phyloP scores from a whole-genome alignment of 1,140 invertebrate genomes.

The Ladona fulva region DNA sequence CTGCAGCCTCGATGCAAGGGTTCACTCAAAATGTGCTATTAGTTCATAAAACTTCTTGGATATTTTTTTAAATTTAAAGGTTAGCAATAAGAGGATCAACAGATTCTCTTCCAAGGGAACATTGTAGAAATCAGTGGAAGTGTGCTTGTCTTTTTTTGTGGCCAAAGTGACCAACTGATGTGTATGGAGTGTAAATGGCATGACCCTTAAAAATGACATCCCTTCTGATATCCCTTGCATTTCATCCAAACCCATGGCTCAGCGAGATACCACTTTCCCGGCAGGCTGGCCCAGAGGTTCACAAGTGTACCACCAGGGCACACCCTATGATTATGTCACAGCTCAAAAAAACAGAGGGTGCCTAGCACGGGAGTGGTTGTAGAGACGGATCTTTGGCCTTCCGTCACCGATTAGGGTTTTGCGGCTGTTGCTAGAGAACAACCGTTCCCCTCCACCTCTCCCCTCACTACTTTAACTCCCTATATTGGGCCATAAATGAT shows the following conservation, averaged over 20 bases:
- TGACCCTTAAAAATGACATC: neutral
- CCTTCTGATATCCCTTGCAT: neutral
- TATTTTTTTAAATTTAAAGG: neutral
- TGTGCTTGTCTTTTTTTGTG: neutral
- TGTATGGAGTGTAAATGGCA: neutral
- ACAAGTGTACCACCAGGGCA: neutral
- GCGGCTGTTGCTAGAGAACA: neutral
- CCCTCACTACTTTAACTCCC: neutral
- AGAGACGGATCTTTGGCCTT: neutral
- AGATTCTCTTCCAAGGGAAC: neutral
- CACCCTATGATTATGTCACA: neutral
- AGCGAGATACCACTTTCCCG: neutral
- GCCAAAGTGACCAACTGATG: neutral
- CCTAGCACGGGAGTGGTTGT: neutral
- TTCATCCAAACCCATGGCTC: slow-evolving; percentile 3
- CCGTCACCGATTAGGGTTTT: neutral
- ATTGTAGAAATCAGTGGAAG: neutral
- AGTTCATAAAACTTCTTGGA: neutral
- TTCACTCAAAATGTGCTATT: slow-evolving; percentile 8
- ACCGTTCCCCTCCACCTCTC: neutral
- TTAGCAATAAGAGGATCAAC: neutral
- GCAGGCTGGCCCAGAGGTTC: neutral
- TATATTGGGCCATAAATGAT: slow-evolving; percentile 32
- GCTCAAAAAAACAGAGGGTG: neutral
- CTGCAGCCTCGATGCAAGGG: neutral